Conservation (phyloP, 2,113 vertebrate species). For the Zosterops lateralis region DNA sequence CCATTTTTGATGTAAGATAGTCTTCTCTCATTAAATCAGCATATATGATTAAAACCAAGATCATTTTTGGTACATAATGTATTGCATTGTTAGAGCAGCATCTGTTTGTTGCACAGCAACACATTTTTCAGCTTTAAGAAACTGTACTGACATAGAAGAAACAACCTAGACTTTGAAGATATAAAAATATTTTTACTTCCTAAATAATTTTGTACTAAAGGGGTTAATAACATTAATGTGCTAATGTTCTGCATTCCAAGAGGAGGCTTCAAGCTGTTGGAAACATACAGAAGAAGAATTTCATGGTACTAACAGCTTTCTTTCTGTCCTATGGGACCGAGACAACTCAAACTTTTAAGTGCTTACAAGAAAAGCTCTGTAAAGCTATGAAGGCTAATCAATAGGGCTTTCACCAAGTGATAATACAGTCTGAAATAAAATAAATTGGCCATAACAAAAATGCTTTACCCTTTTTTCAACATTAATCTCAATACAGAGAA, state of each 20-base stretch:
- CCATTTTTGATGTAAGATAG: constrained; percentile 92
- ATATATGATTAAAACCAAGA: constrained; percentile 96
- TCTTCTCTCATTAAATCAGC: constrained; percentile 96
- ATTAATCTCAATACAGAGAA: constrained; percentile 47
- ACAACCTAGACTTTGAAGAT: constrained; percentile 67
- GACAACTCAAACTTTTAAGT: constrained; percentile 67
- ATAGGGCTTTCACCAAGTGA: constrained; percentile 62
- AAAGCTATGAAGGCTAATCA: constrained; percentile 67
- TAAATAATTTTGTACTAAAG: constrained; percentile 55
- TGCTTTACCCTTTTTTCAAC: constrained; percentile 23
- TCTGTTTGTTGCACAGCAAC: constrained; percentile 96
- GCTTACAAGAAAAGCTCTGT: constrained; percentile 49
- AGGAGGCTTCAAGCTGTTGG: constrained; percentile 52
- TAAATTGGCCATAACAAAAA: constrained; percentile 64
- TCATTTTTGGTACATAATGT: constrained; percentile 96
- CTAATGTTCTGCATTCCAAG: constrained; percentile 56
- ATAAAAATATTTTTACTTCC: constrained; percentile 61
- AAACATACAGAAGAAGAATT: constrained; percentile 57
- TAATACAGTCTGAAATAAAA: constrained; percentile 62
- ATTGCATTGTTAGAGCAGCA: constrained; percentile 95
- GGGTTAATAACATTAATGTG: constrained; percentile 63
- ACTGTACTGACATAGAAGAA: constrained; percentile 88
- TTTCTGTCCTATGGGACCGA: constrained; percentile 41
- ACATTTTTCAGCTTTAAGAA: constrained; percentile 96
- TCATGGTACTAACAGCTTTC: constrained; percentile 52